Percentiles rank a stretch among this genome's conserved stretches.
Conservation (phyloP, 1,140 invertebrate genomes). For the Trichogramma pretiosum region DNA sequence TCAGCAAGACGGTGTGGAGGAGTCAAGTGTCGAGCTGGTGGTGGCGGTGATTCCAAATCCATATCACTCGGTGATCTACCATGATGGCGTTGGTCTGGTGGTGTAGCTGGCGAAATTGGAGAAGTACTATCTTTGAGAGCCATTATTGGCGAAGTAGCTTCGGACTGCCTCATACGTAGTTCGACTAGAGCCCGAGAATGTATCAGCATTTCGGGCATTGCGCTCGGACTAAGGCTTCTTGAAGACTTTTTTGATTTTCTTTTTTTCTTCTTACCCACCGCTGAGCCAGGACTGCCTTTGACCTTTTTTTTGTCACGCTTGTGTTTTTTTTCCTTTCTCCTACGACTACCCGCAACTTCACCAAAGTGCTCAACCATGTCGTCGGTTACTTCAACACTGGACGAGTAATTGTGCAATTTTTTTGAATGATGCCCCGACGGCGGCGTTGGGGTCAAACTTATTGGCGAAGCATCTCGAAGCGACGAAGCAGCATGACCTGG, state of each 20-base stretch:
- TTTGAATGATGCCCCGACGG: slow-evolving; percentile 24
- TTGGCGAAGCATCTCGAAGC: slow-evolving; percentile 40
- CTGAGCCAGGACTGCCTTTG: slow-evolving; percentile 43
- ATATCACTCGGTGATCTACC: slow-evolving; percentile 35
- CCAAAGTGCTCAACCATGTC: neutral
- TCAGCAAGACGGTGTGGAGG: slow-evolving; percentile 34
- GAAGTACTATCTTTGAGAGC: slow-evolving; percentile 42
- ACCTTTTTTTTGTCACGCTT: slow-evolving; percentile 62
- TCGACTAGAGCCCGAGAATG: slow-evolving; percentile 7
- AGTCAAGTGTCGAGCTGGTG: slow-evolving; percentile 36
- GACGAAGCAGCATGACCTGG: slow-evolving; percentile 31
- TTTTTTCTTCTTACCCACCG: slow-evolving; percentile 57
- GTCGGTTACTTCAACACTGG: slow-evolving; percentile 16
- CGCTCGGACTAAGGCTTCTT: slow-evolving; percentile 52
- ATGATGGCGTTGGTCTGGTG: slow-evolving; percentile 32
- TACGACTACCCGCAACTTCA: slow-evolving; percentile 23
- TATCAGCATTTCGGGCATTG: slow-evolving; percentile 21
- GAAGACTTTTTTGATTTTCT: slow-evolving; percentile 56
- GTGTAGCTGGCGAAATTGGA: slow-evolving; percentile 54
- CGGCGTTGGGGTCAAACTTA: slow-evolving; percentile 48
- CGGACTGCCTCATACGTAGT: slow-evolving; percentile 11
- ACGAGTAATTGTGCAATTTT: slow-evolving; percentile 1
- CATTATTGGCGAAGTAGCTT: slow-evolving; percentile 29
- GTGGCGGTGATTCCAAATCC: slow-evolving; percentile 35
- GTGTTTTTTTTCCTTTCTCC: slow-evolving; percentile 55